Evolutionary conservation across 2,888 invertebrate species (phyloP), one percentile per base, ranked within the genome.

Genomic region (Andrena camellia): DNA sequence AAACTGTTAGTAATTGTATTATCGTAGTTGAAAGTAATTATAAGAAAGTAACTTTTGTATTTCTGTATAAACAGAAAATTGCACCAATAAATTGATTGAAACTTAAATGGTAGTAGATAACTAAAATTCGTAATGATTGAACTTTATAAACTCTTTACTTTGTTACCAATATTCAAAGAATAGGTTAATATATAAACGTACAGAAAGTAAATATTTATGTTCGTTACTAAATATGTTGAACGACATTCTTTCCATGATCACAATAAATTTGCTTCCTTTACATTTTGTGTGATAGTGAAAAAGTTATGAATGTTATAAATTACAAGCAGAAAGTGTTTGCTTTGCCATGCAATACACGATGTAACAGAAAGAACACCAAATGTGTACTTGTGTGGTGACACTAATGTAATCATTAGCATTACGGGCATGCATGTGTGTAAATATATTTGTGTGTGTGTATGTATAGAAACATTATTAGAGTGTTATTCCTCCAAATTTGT

Each of bases 281-380:
- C 20, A 42, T 48, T 42, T 29, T 8, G 23, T 48, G 17, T 62
- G 48, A 33, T 6, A 68, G 23, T 26, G 48, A 13, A 42, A 48
- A 57, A 48, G 54, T 48, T 59, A 42, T 52, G 42, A 6, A 52
- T 62, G 4, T 52, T 52, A 59, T 29, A 64, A 48, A 17, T 76
- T 10, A 52, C 13, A n/a, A 52, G 50, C 17, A 35, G 3, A n/a
- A n/a, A 23, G 20, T 74, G 13, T 63, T 54, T 75, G 50, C 33
- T 33, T 66, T 78, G 17, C 2, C 78, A 80, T 80, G 78, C 78
- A 54, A 54, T 80, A 54, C 3, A 76, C 8, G 57, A 26, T 63
- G 64, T 7, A 42, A 26, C 33, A 23, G 17, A 71, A 23, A 29
- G 13, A 35, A 71, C 48, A 33, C 26, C 57, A 59, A 59, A 67